A percentile compares a stretch with the other conserved stretches of the same genome.
These are phyloP conservation scores for Paralichthys olivaceus DNA, from an alignment of 2,113 vertebrate genomes.

Conservation along the genomic window DNA sequence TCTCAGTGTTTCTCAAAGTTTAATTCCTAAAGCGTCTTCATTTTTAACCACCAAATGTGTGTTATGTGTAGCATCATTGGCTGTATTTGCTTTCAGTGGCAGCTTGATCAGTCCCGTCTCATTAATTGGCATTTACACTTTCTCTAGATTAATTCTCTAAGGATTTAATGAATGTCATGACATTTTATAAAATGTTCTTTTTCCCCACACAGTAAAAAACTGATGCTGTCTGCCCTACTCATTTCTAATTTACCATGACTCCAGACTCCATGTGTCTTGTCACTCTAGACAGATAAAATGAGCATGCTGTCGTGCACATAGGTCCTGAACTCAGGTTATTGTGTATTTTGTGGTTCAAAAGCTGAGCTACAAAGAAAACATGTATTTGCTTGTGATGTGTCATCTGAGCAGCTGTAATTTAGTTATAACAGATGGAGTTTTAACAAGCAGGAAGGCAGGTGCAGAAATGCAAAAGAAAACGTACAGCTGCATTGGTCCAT, in stretches of 20 bases:
- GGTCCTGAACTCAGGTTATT: background rate
- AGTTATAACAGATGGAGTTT: constrained; percentile 6
- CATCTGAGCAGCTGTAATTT: background rate
- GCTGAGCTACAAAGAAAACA: background rate
- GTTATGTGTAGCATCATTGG: background rate
- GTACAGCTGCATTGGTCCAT: background rate
- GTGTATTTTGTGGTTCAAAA: background rate
- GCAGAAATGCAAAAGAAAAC: background rate
- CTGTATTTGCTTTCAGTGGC: too few species aligned
- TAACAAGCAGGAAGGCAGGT: constrained; percentile 1
- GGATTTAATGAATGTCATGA: background rate
- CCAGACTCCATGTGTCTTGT: background rate
- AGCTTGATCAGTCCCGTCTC: background rate
- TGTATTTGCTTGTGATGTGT: too few species aligned
- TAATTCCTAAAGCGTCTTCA: background rate
- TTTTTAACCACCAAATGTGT: background rate
- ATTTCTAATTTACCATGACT: background rate
- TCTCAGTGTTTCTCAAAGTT: background rate
- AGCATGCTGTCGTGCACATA: background rate
- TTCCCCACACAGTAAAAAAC: background rate
- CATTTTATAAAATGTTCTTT: background rate
- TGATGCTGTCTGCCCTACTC: background rate
- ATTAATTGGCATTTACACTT: background rate
- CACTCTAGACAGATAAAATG: background rate
- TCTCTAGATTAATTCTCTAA: background rate